phyloP scores from a whole-genome alignment of 1,140 invertebrate genomes.

The Xylocopa sonorina region DNA sequence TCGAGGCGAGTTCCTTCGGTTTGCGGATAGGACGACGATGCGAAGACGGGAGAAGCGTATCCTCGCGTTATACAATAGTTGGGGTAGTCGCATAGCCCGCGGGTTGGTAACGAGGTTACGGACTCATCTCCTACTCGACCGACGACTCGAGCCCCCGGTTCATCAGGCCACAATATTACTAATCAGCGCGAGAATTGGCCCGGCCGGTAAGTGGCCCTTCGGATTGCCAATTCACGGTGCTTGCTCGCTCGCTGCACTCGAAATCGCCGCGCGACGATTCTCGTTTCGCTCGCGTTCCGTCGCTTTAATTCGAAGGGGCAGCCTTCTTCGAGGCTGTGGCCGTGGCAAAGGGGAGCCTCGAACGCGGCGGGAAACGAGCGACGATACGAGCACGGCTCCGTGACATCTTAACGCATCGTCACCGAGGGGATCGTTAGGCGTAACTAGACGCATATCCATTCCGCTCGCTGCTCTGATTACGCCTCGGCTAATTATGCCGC shows the following conservation, averaged over 20 bases:
- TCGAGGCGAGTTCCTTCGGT: neutral
- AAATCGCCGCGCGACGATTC: neutral
- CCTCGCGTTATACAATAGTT: constrained; percentile 66
- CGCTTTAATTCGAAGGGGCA: no score
- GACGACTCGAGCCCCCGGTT: constrained; percentile 78
- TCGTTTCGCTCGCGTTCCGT: neutral
- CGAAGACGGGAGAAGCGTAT: constrained; percentile 47
- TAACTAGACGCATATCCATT: constrained; percentile 76
- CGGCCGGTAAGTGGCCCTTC: constrained; percentile 74
- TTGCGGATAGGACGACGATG: constrained; percentile 13
- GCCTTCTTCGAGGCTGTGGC: no score
- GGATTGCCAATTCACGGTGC: constrained; percentile 79
- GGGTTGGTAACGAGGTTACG: constrained; percentile 80
- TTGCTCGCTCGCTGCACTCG: constrained; percentile 8
- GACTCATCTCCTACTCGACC: constrained; percentile 80
- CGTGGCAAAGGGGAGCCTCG: no score
- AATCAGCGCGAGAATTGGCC: constrained; percentile 80
- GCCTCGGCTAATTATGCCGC: constrained; percentile 76
- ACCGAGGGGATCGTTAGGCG: constrained; percentile 77
- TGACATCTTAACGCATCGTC: constrained; percentile 77
- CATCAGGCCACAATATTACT: constrained; percentile 82
- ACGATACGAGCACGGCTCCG: constrained; percentile 19
- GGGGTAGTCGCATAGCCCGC: constrained; percentile 72
- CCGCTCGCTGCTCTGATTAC: constrained; percentile 75
- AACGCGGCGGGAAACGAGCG: neutral